Conservation (phyloP, 2,888 invertebrate species). For the Ferrisia virgata region DNA sequence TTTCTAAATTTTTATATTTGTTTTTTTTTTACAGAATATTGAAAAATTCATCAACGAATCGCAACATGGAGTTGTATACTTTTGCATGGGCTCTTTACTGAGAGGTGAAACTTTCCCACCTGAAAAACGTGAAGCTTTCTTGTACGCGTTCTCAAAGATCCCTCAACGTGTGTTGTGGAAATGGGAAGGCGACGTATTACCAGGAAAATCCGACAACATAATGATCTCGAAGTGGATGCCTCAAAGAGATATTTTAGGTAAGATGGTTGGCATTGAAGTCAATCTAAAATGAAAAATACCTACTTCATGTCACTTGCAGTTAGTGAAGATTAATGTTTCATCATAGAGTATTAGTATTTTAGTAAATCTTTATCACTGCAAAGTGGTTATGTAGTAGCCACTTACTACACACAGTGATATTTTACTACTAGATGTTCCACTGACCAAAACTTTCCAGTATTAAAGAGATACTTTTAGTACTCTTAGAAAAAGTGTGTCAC, state of each 20-base stretch:
- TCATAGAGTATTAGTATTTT: no score
- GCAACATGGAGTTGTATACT: slow-evolving; percentile 47
- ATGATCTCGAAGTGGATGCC: slow-evolving; percentile 67
- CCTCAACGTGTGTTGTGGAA: slow-evolving; percentile 74
- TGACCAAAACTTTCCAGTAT: no score
- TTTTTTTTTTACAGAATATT: slow-evolving; percentile 39
- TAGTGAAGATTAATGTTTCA: no score
- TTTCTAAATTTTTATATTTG: not conserved
- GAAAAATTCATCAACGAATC: slow-evolving; percentile 47
- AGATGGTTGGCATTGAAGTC: not conserved
- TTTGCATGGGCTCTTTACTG: slow-evolving; percentile 47
- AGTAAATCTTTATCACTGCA: no score
- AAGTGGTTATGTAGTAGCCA: no score
- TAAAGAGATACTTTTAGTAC: no score
- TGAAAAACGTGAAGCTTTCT: slow-evolving; percentile 54
- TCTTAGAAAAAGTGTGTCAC: no score
- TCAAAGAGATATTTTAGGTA: slow-evolving; percentile 74
- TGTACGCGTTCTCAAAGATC: slow-evolving; percentile 62
- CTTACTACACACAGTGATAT: no score
- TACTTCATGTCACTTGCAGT: no score
- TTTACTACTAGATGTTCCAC: no score
- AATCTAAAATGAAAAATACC: no score
- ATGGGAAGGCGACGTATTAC: slow-evolving; percentile 61
- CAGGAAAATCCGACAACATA: slow-evolving; percentile 54
- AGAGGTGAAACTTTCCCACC: slow-evolving; percentile 45